Conservation (phyloP, 2,113 vertebrate genomes). For the Hucho hucho region DNA sequence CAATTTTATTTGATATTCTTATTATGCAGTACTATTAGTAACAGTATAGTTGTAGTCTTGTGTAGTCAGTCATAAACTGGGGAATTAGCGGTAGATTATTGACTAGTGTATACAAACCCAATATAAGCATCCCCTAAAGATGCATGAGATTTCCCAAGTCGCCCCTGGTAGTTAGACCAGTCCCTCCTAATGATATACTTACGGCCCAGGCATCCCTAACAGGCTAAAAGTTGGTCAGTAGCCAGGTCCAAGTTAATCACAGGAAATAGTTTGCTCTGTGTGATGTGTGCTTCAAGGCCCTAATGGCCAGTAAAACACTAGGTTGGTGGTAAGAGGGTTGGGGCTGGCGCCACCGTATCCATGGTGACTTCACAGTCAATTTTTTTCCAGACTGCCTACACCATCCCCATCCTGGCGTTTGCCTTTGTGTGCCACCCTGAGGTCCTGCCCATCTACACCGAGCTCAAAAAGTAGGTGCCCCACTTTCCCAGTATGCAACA, state of each 20-base stretch:
- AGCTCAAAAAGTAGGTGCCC: slow-evolving; percentile 92
- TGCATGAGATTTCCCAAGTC: slow-evolving; percentile 33
- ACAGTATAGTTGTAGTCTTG: too few species aligned
- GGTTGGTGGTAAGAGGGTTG: slow-evolving; percentile 62
- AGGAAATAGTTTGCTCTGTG: slow-evolving; percentile 69
- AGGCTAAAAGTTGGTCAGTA: slow-evolving; percentile 42
- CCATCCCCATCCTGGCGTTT: slow-evolving; percentile 98
- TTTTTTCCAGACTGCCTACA: slow-evolving; percentile 91
- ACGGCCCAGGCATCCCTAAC: slow-evolving; percentile 53
- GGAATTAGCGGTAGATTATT: slow-evolving; percentile 17
- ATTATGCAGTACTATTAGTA: too few species aligned
- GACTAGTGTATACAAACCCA: slow-evolving; percentile 5
- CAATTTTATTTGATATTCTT: too few species aligned
- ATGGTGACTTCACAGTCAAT: slow-evolving; percentile 64
- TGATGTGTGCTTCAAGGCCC: slow-evolving; percentile 53
- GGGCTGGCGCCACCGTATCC: slow-evolving; percentile 64
- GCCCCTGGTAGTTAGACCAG: slow-evolving; percentile 15
- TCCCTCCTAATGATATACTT: slow-evolving; percentile 38
- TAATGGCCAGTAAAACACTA: slow-evolving; percentile 54
- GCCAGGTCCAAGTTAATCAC: slow-evolving; percentile 66
- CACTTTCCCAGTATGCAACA: slow-evolving; percentile 25
- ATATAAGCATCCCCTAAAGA: slow-evolving; percentile 31
- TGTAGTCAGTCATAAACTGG: not conserved
- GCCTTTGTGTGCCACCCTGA: slow-evolving; percentile 98
- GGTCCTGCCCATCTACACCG: slow-evolving; percentile 97